Evolutionary conservation across 2,888 invertebrate species (phyloP).

Genomic region (Volucella zonaria): DNA sequence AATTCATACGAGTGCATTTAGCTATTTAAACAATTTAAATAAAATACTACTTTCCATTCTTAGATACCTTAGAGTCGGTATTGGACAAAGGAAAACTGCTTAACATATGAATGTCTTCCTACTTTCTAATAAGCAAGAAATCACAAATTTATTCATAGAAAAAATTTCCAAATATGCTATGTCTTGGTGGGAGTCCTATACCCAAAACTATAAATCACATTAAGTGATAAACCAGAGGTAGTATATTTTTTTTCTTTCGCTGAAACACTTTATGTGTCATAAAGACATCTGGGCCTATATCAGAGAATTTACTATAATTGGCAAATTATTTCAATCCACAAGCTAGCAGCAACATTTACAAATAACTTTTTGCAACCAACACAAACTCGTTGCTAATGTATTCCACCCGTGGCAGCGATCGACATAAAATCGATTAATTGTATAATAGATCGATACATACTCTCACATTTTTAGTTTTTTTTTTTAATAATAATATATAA

Average conservation of each 20-base stretch:
- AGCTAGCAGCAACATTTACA: slow-evolving; percentile 20
- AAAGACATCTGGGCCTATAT: not conserved
- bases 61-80: too few relatives aligned
- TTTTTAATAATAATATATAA: too few relatives aligned
- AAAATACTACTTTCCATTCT: too few relatives aligned
- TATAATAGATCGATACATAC: too few relatives aligned
- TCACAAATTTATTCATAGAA: not conserved
- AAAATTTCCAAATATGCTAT: not conserved
- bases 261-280: slow-evolving; percentile 9
- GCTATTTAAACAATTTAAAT: too few relatives aligned
- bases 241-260: not conserved
- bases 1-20: too few relatives aligned
- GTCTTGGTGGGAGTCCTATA: slow-evolving; percentile 19
- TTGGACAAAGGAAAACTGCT: not conserved
- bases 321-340: slow-evolving; percentile 2
- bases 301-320: slow-evolving; percentile 18
- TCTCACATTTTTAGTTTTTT: too few relatives aligned
- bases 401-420: not conserved
- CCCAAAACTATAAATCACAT: slow-evolving; percentile 18
- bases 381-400: not conserved
- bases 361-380: slow-evolving; percentile 8
- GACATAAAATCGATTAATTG: too few relatives aligned
- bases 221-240: slow-evolving; percentile 24
- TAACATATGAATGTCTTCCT: slow-evolving; percentile 5
- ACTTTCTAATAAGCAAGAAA: slow-evolving; percentile 12